Percentiles rank a stretch among this genome's conserved stretches.
Evolutionary conservation across 2,113 vertebrate genomes (phyloP).

Genomic region (Boulengeromyrus knoepffleri): DNA sequence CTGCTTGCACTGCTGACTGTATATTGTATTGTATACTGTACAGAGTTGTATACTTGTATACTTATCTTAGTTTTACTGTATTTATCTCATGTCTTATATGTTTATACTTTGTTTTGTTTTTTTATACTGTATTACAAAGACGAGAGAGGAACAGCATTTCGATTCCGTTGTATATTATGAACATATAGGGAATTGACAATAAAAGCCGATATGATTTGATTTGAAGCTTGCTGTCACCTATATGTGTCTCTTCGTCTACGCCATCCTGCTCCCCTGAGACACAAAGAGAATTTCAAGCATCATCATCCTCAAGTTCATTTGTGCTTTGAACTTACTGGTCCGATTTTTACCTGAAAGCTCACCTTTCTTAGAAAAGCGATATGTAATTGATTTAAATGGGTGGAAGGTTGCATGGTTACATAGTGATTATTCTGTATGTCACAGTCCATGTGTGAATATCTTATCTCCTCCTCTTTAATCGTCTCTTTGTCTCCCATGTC

Average conservation of each 20-base stretch:
- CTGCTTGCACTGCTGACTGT: too few species aligned
- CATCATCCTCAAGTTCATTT: neutral
- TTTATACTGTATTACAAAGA: too few species aligned
- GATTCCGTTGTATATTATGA: too few species aligned
- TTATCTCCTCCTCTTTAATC: constrained; percentile 19
- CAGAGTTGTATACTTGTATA: too few species aligned
- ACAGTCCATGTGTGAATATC: neutral
- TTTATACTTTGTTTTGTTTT: too few species aligned
- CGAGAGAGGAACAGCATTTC: too few species aligned
- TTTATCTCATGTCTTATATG: too few species aligned
- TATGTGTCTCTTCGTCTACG: neutral
- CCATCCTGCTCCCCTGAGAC: neutral
- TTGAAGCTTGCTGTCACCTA: neutral
- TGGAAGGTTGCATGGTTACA: neutral
- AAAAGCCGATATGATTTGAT: too few species aligned
- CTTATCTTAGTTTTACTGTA: too few species aligned
- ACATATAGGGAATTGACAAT: too few species aligned
- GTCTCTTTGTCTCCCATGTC: neutral
- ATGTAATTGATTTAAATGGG: neutral
- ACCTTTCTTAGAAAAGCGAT: neutral
- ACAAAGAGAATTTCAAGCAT: neutral
- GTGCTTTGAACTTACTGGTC: neutral
- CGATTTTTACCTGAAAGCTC: neutral
- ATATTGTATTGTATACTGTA: too few species aligned
- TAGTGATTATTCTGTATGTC: too few species aligned